Conservation (phyloP, 37 sponge, comb jelly and placozoan genomes). For the Crambe crambe region DNA sequence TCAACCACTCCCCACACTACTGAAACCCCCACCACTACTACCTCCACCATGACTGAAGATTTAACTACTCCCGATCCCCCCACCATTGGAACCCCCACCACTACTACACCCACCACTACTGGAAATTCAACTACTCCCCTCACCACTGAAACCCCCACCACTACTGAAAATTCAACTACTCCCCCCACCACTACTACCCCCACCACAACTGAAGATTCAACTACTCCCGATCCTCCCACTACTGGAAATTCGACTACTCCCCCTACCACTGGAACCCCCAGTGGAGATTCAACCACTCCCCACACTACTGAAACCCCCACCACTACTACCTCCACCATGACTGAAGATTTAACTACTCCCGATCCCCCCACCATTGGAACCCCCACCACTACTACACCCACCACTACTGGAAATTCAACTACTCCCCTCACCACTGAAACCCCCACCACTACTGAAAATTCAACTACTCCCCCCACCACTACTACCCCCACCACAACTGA, state of each 20-base stretch:
- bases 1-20: too few species aligned
- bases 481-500: too few species aligned
- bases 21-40: too few species aligned
- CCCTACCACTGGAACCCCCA: neutral
- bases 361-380: neutral
- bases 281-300: too few species aligned
- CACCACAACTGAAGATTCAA: neutral
- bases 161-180: neutral
- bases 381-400: neutral
- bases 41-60: too few species aligned
- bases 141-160: neutral
- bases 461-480: neutral
- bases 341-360: neutral
- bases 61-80: too few species aligned
- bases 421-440: neutral
- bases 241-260: neutral
- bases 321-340: neutral
- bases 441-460: neutral
- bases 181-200: neutral
- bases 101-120: neutral
- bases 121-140: too few species aligned
- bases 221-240: neutral
- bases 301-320: neutral
- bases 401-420: neutral
- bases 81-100: neutral